phyloP scores from a whole-genome alignment of 2,888 invertebrate genomes.

The Sesia bembeciformis region DNA sequence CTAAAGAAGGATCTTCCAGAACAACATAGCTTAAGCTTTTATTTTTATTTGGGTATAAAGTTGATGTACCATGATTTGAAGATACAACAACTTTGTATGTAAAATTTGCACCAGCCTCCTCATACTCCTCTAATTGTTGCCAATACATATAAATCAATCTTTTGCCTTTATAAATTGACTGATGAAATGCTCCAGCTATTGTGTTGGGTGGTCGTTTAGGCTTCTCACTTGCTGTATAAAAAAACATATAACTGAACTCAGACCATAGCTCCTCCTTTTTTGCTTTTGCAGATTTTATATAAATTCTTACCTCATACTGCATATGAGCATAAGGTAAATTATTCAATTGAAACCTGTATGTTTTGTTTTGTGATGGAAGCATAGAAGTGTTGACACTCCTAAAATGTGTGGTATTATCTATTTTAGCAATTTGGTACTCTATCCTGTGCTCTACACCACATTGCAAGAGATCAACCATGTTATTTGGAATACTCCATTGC shows the following conservation, averaged over 20 bases:
- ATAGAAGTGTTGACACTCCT: constrained; percentile 48
- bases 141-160: constrained; percentile 84
- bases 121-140: constrained; percentile 80
- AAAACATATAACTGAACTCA: constrained; percentile 71
- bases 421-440: constrained; percentile 63
- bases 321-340: constrained; percentile 78
- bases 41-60: constrained; percentile 59
- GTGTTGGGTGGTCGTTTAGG: constrained; percentile 82
- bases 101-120: constrained; percentile 84
- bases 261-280: constrained; percentile 81
- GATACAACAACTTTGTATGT: constrained; percentile 75
- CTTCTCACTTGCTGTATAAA: constrained; percentile 74
- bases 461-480: constrained; percentile 41
- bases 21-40: constrained; percentile 76
- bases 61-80: constrained; percentile 30
- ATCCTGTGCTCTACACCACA: constrained; percentile 54
- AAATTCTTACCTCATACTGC: constrained; percentile 82
- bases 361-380: constrained; percentile 42
- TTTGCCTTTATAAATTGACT: constrained; percentile 62
- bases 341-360: constrained; percentile 59
- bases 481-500: constrained; percentile 48
- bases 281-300: constrained; percentile 73
- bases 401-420: constrained; percentile 52
- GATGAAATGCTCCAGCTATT: constrained; percentile 83
- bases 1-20: constrained; percentile 64